Conservation (phyloP, 2,888 invertebrate genomes). For the Erebia aethiops region DNA sequence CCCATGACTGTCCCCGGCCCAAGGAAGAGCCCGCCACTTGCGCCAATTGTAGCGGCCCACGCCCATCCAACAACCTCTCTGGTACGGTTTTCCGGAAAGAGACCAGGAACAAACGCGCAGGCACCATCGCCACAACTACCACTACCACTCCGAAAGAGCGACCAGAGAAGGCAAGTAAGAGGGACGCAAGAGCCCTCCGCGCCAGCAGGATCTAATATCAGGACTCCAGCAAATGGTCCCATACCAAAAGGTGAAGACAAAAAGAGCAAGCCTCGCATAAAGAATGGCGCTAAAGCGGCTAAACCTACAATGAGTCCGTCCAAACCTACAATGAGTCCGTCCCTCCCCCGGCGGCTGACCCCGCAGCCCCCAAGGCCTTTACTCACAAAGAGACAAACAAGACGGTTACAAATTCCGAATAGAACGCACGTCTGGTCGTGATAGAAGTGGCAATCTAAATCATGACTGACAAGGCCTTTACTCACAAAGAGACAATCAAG, state of each 20-base stretch:
- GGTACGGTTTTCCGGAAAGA: neutral
- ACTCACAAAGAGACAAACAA: neutral
- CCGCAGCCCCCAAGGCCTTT: neutral
- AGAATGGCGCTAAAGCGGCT: neutral
- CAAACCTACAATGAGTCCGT: neutral
- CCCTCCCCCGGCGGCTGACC: neutral
- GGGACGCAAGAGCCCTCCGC: neutral
- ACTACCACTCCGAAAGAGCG: neutral
- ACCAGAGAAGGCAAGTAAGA: neutral
- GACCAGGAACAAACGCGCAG: neutral
- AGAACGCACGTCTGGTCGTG: neutral
- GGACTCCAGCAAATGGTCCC: neutral
- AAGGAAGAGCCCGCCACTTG: slow-evolving; percentile 30
- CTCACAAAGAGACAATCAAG: no score
- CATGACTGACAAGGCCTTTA: neutral
- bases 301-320: no score
- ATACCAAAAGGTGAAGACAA: neutral
- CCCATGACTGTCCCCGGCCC: slow-evolving; percentile 33
- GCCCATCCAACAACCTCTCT: slow-evolving; percentile 22
- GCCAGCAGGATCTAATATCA: neutral
- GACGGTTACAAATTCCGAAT: neutral
- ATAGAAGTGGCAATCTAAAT: neutral
- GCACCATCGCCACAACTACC: neutral
- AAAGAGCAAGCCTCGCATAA: neutral
- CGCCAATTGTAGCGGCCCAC: slow-evolving; percentile 30